Evolutionary conservation across 2,797 vertebrate species (phyloP), one percentile per base, ranked within the genome.

Genomic region (Sternarchorhynchus goeldii): DNA sequence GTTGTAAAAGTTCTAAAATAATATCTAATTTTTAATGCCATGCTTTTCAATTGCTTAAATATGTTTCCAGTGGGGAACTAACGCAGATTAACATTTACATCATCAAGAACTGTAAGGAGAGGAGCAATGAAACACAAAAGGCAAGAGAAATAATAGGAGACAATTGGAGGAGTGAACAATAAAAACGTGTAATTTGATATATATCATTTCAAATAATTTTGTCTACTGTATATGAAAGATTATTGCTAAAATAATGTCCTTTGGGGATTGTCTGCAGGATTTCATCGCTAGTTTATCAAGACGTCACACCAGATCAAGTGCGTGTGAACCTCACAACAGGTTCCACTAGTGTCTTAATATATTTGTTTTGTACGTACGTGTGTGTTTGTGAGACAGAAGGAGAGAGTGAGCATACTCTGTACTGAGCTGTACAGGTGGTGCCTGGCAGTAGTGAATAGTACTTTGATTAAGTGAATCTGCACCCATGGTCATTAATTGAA

Each of bases 311-410:
- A 60, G 75, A 58, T 76, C 75, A 53, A 45, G 65, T 77, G 65
- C 34, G 65, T 12, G 10, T 25, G 34, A 41, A 68, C 36, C 25
- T 65, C 32, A 14, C 34, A 73, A 67, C 77, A 64, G 56, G 81
- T 83, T 83, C 74, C 45, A 53, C 76, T 31, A 34, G 76, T 69
- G 66, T 59, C 25, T 74, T 55, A 12, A 17, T 63, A 14, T 31
- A 55, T 21, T 3, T 18, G 36, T n/a, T 62, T 6, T 73, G 32
- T 41, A 3, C 25, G 45, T 65, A 32, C 21, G 6, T 60, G 10
- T 29, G 65, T 20, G 25, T 56, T 31, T 20, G 25, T 25, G 25
- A 25, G 25, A 25, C 25, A 25, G 25, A 25, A 25, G 31, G 57
- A 20, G 32, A n/a, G 36, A 4, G 36, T 18, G 32, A 36, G 8